Conservation (phyloP, 2,888 invertebrate species). For the Euzetes globulus region DNA sequence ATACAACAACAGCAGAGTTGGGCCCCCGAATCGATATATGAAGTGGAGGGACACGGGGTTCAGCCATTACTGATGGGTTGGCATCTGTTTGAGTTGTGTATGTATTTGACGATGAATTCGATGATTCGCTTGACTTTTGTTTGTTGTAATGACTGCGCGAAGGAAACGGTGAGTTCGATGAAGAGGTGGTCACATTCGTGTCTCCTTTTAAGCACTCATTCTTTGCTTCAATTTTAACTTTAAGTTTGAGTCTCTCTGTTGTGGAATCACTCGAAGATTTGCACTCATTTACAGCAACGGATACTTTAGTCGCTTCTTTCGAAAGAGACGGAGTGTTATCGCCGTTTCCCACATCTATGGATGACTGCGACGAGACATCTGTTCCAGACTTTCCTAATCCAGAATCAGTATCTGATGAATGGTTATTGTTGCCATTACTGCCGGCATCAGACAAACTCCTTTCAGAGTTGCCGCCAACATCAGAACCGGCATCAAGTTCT, state of each 20-base stretch:
- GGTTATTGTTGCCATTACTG: constrained; percentile 38
- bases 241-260: constrained; percentile 67
- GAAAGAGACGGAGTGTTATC: neutral
- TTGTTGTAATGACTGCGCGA: constrained; percentile 11
- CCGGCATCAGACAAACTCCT: constrained; percentile 38
- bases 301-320: neutral
- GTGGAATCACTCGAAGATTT: neutral
- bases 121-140: constrained; percentile 21
- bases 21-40: constrained; percentile 77
- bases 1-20: constrained; percentile 69
- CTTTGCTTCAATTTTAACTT: constrained; percentile 58
- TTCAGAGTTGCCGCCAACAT: constrained; percentile 39
- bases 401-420: constrained; percentile 41
- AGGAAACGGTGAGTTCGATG: constrained; percentile 18
- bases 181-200: constrained; percentile 62
- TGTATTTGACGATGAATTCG: neutral
- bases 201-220: constrained; percentile 50
- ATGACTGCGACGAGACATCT: constrained; percentile 40
- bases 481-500: constrained; percentile 38
- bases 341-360: constrained; percentile 26
- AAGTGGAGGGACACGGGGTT: constrained; percentile 74
- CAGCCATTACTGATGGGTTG: constrained; percentile 45
- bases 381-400: constrained; percentile 41
- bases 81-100: neutral
- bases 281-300: neutral